These are phyloP conservation scores for Chrysolina americana DNA, from an alignment of 2,888 invertebrate genomes.

Conservation along the genomic window DNA sequence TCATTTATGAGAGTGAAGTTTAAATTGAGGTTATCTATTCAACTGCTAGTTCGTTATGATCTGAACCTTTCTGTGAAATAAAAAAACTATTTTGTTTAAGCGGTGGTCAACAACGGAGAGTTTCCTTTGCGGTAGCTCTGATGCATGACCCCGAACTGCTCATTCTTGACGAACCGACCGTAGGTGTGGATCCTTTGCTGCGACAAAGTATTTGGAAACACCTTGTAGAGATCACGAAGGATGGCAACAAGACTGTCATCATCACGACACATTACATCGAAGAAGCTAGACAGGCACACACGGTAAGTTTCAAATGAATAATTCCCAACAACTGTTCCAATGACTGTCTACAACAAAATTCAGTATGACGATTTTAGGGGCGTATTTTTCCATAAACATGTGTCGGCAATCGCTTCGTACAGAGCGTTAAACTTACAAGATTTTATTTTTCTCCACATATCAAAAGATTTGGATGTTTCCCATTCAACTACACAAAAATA, in stretches of 20 bases:
- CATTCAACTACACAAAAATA: no score
- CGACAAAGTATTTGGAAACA: slow-evolving; percentile 91
- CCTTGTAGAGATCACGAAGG: slow-evolving; percentile 83
- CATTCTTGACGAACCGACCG: slow-evolving; percentile 94
- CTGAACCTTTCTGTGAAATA: not conserved
- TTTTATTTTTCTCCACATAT: no score
- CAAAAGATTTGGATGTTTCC: no score
- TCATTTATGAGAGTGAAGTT: no score
- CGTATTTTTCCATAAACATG: no score
- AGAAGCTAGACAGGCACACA: slow-evolving; percentile 86
- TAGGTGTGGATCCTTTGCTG: slow-evolving; percentile 92
- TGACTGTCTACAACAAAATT: no score
- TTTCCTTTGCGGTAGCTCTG: slow-evolving; percentile 90
- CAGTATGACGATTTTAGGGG: no score
- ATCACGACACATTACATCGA: slow-evolving; percentile 92
- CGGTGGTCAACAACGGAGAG: slow-evolving; percentile 91
- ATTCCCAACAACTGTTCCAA: no score
- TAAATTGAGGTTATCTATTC: no score
- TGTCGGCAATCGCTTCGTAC: no score
- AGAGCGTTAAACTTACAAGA: no score
- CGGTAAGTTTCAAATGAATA: slow-evolving; percentile 73
- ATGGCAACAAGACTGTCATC: slow-evolving; percentile 84
- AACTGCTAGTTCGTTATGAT: no score
- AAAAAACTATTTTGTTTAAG: slow-evolving; percentile 69
- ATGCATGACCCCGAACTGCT: slow-evolving; percentile 91